phyloP scores from a whole-genome alignment of 2,888 invertebrate species.

The Drosophila neotestacea region DNA sequence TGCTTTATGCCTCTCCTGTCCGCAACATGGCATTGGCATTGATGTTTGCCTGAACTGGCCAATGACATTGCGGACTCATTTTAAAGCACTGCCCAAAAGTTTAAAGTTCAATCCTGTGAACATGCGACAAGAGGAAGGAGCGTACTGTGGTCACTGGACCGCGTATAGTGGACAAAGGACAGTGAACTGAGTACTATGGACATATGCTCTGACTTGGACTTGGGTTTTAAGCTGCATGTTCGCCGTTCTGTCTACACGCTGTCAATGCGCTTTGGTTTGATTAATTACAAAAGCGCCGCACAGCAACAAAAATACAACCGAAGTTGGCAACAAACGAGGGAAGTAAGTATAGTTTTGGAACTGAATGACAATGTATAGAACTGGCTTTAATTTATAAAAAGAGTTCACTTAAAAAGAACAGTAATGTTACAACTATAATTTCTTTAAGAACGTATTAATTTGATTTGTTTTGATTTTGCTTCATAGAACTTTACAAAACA shows the following conservation, averaged over 20 bases:
- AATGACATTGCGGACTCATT: conserved; percentile 54
- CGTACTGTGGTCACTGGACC: conserved; percentile 17
- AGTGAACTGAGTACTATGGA: conserved; percentile 21
- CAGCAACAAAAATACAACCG: conserved; percentile 29
- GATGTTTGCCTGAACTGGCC: conserved; percentile 38
- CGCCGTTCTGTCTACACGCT: conserved; percentile 71
- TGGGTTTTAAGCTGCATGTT: conserved; percentile 55
- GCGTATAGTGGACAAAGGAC: conserved; percentile 8
- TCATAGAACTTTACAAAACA: too few species aligned
- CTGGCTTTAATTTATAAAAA: too few species aligned
- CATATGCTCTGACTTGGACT: conserved; percentile 34
- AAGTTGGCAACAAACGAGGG: conserved; percentile 35
- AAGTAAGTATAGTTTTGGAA: conserved; percentile 12
- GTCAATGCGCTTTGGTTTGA: conserved; percentile 75
- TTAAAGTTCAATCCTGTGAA: conserved; percentile 65
- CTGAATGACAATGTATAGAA: neutral
- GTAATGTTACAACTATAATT: too few species aligned
- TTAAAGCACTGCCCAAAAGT: conserved; percentile 51
- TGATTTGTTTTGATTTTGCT: too few species aligned
- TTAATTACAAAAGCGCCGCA: conserved; percentile 74
- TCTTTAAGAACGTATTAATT: too few species aligned
- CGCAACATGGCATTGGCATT: conserved; percentile 55
- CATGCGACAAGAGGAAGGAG: conserved; percentile 8
- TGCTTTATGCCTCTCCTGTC: conserved; percentile 26
- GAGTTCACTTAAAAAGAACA: too few species aligned